A percentile compares a stretch with the other conserved stretches of the same genome.
Conservation (phyloP, 1,140 invertebrate genomes). For the Cataglyphis hispanica region DNA sequence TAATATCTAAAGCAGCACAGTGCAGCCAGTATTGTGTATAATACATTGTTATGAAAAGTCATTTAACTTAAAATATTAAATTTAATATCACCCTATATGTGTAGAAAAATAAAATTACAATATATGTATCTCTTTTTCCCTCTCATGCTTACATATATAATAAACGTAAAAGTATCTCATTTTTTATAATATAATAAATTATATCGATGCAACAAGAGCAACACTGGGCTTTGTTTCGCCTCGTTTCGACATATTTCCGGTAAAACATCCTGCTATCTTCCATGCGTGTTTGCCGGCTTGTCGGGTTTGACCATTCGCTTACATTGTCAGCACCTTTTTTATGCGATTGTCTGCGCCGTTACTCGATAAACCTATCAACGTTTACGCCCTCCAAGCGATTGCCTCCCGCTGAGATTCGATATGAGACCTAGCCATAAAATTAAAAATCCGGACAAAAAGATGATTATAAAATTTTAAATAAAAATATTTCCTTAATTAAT, state of each 20-base stretch:
- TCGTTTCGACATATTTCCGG: slow-evolving; percentile 54
- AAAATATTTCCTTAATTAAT: background rate
- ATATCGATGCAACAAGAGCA: background rate
- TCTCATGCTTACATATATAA: background rate
- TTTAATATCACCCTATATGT: background rate
- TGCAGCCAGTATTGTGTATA: background rate
- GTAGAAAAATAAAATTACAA: background rate
- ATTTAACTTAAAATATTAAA: background rate
- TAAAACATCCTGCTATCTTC: slow-evolving; percentile 46
- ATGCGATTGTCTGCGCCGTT: slow-evolving; percentile 71
- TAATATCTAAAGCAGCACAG: background rate
- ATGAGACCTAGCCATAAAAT: slow-evolving; percentile 60
- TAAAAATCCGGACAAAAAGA: background rate
- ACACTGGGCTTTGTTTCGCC: slow-evolving; percentile 22
- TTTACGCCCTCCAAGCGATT: slow-evolving; percentile 79
- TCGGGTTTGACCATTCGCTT: slow-evolving; percentile 60
- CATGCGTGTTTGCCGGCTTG: slow-evolving; percentile 41
- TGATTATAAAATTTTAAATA: slow-evolving; percentile 2
- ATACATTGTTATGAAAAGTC: background rate
- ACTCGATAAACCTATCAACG: slow-evolving; percentile 79
- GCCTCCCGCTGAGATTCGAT: slow-evolving; percentile 78
- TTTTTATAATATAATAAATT: slow-evolving; percentile 8
- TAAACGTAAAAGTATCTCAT: background rate
- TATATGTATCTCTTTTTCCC: background rate
- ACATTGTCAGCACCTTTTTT: slow-evolving; percentile 55